Conservation (phyloP, 2,797 vertebrate genomes). For the Sebastes iracundus region DNA sequence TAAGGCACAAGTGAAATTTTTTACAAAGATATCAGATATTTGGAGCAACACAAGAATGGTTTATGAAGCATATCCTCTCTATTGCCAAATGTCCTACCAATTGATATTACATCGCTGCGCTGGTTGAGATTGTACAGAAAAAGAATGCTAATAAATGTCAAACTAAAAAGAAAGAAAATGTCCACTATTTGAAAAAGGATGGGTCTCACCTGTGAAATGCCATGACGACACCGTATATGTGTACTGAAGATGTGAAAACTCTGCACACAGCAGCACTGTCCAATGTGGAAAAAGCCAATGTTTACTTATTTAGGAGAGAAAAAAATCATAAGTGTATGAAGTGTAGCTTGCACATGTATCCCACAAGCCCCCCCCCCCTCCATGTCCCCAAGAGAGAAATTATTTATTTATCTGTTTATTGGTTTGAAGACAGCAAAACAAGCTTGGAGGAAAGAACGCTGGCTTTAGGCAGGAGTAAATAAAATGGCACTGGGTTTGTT, state of each 20-base stretch:
- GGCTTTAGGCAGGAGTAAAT: conserved; percentile 68
- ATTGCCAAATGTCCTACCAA: conserved; percentile 61
- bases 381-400: conserved; percentile 77
- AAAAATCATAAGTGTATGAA: conserved; percentile 75
- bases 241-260: conserved; percentile 69
- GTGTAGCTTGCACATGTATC: conserved; percentile 83
- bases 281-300: conserved; percentile 70
- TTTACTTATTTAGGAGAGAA: conserved; percentile 78
- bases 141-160: conserved; percentile 29
- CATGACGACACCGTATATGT: conserved; percentile 51
- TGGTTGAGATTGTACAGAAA: conserved; percentile 53
- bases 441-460: conserved; percentile 60
- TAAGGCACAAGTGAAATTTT: conserved; percentile 27
- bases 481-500: conserved; percentile 82
- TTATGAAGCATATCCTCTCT: conserved; percentile 51
- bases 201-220: conserved; percentile 50
- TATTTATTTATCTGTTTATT: conserved; percentile 93
- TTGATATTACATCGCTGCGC: conserved; percentile 39
- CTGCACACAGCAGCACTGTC: conserved; percentile 70
- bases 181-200: conserved; percentile 24
- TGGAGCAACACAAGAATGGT: conserved; percentile 20
- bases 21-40: conserved; percentile 17
- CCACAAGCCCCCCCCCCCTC: conserved; percentile 60
- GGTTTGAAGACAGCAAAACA: conserved; percentile 77
- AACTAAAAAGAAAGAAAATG: conserved; percentile 9